Conservation (phyloP, 2,113 vertebrate species). For the Tachycineta bicolor region DNA sequence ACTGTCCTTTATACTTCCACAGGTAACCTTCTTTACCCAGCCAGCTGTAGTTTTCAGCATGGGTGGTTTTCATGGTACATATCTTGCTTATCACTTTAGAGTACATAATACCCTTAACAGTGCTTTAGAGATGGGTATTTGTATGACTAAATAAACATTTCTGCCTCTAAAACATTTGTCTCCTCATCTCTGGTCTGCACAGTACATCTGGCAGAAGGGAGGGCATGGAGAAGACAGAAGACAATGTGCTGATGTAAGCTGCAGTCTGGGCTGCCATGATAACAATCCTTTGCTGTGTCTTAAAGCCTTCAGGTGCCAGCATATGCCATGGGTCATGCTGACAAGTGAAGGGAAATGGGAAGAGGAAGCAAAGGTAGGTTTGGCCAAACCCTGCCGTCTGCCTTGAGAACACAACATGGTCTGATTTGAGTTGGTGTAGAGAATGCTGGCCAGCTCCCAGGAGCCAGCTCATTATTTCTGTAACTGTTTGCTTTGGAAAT, state of each 20-base stretch:
- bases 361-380: background rate
- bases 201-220: background rate
- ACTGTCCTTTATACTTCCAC: background rate
- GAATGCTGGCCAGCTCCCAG: background rate
- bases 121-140: background rate
- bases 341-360: background rate
- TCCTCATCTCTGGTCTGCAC: background rate
- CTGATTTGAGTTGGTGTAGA: background rate
- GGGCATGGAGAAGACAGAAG: background rate
- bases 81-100: background rate
- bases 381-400: background rate
- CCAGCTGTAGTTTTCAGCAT: constrained; percentile 32
- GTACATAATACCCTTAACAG: background rate
- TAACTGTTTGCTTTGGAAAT: background rate
- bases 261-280: background rate
- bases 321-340: background rate
- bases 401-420: background rate
- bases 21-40: background rate
- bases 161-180: background rate
- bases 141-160: background rate
- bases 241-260: background rate
- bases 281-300: background rate
- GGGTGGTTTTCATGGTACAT: background rate
- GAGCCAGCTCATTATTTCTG: background rate
- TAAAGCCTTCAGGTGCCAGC: background rate